Evolutionary conservation across 2,888 invertebrate species (phyloP).

Genomic region (Drosophila formosana): DNA sequence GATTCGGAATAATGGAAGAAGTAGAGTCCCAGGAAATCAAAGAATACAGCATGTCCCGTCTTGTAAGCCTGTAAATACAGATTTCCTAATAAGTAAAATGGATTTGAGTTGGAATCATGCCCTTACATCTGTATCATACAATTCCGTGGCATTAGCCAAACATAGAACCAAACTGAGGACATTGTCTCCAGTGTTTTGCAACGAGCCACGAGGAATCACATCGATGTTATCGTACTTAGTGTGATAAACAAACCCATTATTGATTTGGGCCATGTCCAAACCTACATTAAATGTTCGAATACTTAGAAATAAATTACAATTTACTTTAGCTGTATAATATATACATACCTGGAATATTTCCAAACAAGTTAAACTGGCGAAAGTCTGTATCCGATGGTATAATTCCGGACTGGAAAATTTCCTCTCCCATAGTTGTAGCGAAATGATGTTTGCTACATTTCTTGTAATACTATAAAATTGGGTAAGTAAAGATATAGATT

Average conservation of each 20-base stretch:
- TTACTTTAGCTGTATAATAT: not conserved
- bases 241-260: slow-evolving; percentile 92
- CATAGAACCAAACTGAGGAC: slow-evolving; percentile 86
- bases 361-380: slow-evolving; percentile 88
- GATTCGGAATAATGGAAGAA: slow-evolving; percentile 88
- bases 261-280: slow-evolving; percentile 90
- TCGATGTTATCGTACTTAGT: slow-evolving; percentile 89
- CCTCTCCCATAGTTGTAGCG: slow-evolving; percentile 85
- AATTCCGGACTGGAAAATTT: slow-evolving; percentile 87
- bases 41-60: slow-evolving; percentile 87
- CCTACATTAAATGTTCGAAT: slow-evolving; percentile 83
- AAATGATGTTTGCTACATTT: slow-evolving; percentile 86
- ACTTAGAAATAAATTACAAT: not conserved
- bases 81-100: not conserved
- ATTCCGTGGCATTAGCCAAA: slow-evolving; percentile 56
- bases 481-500: not conserved
- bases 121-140: slow-evolving; percentile 68
- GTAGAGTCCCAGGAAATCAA: slow-evolving; percentile 89
- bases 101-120: not conserved
- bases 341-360: slow-evolving; percentile 86
- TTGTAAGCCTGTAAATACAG: slow-evolving; percentile 54
- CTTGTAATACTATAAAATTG: slow-evolving; percentile 84
- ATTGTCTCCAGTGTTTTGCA: slow-evolving; percentile 91
- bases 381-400: slow-evolving; percentile 90
- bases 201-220: slow-evolving; percentile 88